phyloP scores from a whole-genome alignment of 2,113 vertebrate species.

The Prunella fulvescens region DNA sequence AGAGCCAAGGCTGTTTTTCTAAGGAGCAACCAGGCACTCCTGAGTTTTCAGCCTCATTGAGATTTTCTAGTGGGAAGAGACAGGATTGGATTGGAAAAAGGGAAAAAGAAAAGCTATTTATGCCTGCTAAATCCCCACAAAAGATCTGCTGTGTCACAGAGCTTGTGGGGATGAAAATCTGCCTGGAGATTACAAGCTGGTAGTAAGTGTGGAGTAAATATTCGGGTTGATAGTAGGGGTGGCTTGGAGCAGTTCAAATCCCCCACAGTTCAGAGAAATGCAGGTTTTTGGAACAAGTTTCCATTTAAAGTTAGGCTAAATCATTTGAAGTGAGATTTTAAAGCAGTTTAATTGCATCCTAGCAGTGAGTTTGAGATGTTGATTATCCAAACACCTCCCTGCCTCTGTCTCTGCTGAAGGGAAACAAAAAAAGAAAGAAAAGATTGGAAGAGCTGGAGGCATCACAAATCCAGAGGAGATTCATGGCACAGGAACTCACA shows the following conservation, averaged over 20 bases:
- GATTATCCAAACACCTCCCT: not conserved
- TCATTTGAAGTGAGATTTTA: not conserved
- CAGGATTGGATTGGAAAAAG: not conserved
- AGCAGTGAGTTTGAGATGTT: not conserved
- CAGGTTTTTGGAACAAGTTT: not conserved
- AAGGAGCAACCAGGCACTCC: not conserved
- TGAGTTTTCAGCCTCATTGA: not conserved
- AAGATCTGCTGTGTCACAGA: not conserved
- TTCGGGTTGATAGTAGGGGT: not conserved
- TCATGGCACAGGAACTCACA: not conserved
- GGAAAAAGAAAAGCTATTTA: not conserved
- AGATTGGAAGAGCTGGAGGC: not conserved
- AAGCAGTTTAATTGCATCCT: conserved; percentile 26
- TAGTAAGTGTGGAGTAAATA: not conserved
- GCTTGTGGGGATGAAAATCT: not conserved
- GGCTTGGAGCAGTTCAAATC: not conserved
- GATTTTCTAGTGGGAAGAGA: not conserved
- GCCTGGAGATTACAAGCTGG: not conserved
- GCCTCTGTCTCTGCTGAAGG: not conserved
- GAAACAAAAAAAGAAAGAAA: not conserved
- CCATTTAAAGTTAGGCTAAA: not conserved
- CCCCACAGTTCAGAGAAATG: not conserved
- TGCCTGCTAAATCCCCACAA: not conserved
- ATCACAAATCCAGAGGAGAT: not conserved
- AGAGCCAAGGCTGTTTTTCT: not conserved